Base-by-base conservation (phyloP, 2,888 invertebrate genomes). In the Drosophila fungiperda region DNA sequence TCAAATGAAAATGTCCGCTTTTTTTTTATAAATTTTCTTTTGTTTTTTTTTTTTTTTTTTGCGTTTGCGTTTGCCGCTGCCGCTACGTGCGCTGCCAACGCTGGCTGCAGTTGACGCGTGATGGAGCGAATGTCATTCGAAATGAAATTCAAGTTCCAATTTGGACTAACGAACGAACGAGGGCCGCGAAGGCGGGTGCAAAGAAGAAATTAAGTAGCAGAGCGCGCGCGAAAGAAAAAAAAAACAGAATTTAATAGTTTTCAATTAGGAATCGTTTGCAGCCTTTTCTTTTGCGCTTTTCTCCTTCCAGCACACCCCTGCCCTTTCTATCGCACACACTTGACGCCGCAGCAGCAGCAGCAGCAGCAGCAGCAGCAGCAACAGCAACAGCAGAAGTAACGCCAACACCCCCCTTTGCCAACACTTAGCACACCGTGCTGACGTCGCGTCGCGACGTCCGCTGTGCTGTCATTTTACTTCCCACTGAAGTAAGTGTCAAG, bases 241-340 rank as follows among this genome's bases (percentile, higher is more conserved):
- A 72, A 57, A 50, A 63, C 80, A 84, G 87, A 91, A 92, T 92
- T 92, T 92, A 92, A 92, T 92, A 92, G 91, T 92, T 92, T 92
- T 92, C 91, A 92, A 92, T 92, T 92, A 92, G 91, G 92, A 92
- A 92, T 92, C 91, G 92, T 91, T 92, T 92, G 92, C 91, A 92
- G 92, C 87, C 91, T 85, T 87, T 89, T 82, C 81, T 81, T 83
- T 73, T 58, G 66, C 65, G 33, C 68, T 60, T 54, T 48, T 63
- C 59, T 29, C 68, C 20, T 26, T 54, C n/a, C 53, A 1, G 26
- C 26, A 58, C 35, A 26, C 35, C 9, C 33, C 45, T 20, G n/a
- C n/a, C 33, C 40, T 32, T 26, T 50, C 35, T 45, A 17, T 71
- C 74, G 66, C 75, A 72, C 76, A 83, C 81, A 83, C 83, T 87